Base-by-base conservation (phyloP, 2,113 vertebrate species). In the Periophthalmodon schlosseri region DNA sequence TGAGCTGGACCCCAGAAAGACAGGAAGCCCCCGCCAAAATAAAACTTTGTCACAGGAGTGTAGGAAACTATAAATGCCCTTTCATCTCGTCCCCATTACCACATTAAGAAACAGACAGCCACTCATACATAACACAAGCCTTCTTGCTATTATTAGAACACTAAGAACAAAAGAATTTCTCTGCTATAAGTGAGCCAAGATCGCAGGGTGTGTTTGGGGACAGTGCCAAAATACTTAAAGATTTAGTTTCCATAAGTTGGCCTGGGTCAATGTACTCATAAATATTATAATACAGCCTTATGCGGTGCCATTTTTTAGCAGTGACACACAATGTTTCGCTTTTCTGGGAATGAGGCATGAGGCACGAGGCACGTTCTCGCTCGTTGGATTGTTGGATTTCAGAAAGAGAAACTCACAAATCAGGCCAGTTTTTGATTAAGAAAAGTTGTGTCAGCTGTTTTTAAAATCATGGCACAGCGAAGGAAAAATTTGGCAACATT, bases 161-260 rank as follows among this genome's bases (percentile, higher is more conserved):
- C 89, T 86, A 93, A 92, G 95, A 96, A 97, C 95, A 98, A 98
- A 98, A 95, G 95, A 95, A 96, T 95, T 91, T 95, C 91, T 90
- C 94, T 93, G 92, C 91, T 96, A 96, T 96, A 95, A 94, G 96
- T 63, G 60, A 95, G 89, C 91, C 92, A 85, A 86, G 83, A 90
- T 86, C 76, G 76, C 74, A 78, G 82, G 93, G 92, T 91, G 91
- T 85, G 87, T 91, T 89, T 70, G 73, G 81, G 93, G 87, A 60
- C 82, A 80, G 92, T 94, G 91, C 88, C 90, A 96, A 92, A 87
- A 89, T 91, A 93, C 92, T 95, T 88, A 91, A 95, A 90, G 90
- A 93, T 95, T 94, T 94, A 91, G 93, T 94, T 94, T 94, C 95
- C 94, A 94, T 91, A 92, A 91, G 91, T 90, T 94, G 87, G 90